Evolutionary conservation across 2,797 vertebrate species (phyloP).

Genomic region (Botia almorhae): DNA sequence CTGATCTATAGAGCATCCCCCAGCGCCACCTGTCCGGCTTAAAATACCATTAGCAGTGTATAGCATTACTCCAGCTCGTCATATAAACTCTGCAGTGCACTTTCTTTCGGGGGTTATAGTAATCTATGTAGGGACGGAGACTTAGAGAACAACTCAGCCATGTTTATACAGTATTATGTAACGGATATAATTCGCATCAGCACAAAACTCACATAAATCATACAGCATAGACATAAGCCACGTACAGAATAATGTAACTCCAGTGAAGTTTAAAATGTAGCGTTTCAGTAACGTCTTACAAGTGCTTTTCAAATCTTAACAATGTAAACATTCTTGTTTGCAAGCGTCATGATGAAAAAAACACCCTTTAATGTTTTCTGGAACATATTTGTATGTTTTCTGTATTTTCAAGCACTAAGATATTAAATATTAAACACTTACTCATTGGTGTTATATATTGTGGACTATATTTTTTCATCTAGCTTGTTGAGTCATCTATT

Average conservation of each 20-base stretch:
- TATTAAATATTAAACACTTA: not conserved
- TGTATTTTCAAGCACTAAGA: not conserved
- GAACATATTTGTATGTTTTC: not conserved
- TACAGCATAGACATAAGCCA: not conserved
- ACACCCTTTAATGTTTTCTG: not conserved
- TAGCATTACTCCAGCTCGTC: no score
- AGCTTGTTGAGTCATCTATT: not conserved
- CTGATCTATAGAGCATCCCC: not conserved
- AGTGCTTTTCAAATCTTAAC: not conserved
- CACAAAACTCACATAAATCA: not conserved
- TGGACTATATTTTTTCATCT: not conserved
- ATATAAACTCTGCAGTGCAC: no score
- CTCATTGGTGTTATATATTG: not conserved
- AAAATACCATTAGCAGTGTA: not conserved
- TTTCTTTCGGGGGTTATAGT: not conserved
- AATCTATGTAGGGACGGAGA: not conserved
- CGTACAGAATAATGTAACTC: not conserved
- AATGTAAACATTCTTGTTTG: not conserved
- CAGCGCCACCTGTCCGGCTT: not conserved
- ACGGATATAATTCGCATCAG: constrained; percentile 17
- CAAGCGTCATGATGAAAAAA: not conserved
- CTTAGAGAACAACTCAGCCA: not conserved
- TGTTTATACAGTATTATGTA: constrained; percentile 1
- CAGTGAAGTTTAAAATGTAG: not conserved
- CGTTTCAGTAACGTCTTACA: not conserved